phyloP scores from a whole-genome alignment of 2,113 vertebrate species.

The Upupa epops region DNA sequence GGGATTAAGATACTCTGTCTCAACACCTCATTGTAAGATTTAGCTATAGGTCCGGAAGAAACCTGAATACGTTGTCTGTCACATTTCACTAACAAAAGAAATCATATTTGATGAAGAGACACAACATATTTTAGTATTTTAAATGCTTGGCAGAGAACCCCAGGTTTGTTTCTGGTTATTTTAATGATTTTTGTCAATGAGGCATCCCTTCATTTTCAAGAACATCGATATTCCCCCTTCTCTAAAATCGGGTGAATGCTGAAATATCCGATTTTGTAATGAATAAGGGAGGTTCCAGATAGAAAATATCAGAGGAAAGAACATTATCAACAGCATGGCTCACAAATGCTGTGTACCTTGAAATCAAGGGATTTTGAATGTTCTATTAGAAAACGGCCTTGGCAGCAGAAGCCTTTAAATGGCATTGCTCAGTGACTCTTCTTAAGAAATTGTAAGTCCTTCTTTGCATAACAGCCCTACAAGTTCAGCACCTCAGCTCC shows the following conservation, averaged over 20 bases:
- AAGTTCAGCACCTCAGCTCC: constrained; percentile 6
- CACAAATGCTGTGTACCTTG: neutral
- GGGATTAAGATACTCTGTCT: neutral
- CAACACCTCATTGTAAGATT: neutral
- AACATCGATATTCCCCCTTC: neutral
- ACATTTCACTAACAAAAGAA: neutral
- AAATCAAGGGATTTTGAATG: constrained; percentile 6
- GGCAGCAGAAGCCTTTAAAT: constrained; percentile 9
- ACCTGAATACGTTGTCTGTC: neutral
- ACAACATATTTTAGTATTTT: neutral
- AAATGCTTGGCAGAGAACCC: neutral
- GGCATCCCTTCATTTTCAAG: neutral
- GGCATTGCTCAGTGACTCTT: neutral
- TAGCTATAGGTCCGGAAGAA: neutral
- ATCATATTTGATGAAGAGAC: neutral
- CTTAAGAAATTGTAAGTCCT: neutral
- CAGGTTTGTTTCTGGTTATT: neutral
- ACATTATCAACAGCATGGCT: neutral
- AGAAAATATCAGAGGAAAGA: neutral
- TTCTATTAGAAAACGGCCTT: neutral
- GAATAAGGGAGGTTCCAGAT: neutral
- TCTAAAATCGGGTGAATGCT: neutral
- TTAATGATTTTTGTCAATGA: neutral
- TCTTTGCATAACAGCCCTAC: constrained; percentile 4
- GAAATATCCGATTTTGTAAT: neutral